phyloP scores from a whole-genome alignment of 2,888 invertebrate genomes.

The Dryobota labecula region DNA sequence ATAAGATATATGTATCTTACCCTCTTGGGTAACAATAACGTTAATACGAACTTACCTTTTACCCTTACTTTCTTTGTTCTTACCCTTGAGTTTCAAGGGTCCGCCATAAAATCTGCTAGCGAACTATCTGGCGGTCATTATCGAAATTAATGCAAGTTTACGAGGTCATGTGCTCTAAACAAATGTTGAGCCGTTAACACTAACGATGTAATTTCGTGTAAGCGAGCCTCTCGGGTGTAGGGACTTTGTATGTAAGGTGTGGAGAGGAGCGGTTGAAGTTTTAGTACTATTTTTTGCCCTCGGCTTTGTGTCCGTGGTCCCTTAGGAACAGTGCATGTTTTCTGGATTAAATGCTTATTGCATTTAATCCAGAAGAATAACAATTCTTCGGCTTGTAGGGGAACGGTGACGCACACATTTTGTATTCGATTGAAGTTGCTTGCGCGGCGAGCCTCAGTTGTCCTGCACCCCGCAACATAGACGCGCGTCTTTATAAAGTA shows the following conservation, averaged over 20 bases:
- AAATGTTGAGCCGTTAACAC: slow-evolving; percentile 79
- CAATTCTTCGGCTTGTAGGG: too few relatives aligned
- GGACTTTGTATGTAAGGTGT: slow-evolving; percentile 26
- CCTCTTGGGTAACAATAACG: slow-evolving; percentile 34
- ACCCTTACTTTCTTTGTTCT: slow-evolving; percentile 37
- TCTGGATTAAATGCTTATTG: background rate
- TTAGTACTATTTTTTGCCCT: background rate
- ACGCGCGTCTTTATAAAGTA: too few relatives aligned
- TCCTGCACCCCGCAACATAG: too few relatives aligned
- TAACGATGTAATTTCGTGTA: slow-evolving; percentile 84
- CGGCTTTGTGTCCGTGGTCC: background rate
- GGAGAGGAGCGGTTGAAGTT: slow-evolving; percentile 4
- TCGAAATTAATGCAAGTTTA: slow-evolving; percentile 78
- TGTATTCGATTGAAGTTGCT: too few relatives aligned
- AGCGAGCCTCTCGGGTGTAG: slow-evolving; percentile 70
- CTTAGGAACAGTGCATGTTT: background rate
- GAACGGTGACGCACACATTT: too few relatives aligned
- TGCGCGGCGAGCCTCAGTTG: too few relatives aligned
- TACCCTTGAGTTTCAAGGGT: slow-evolving; percentile 42
- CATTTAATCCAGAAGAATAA: too few relatives aligned
- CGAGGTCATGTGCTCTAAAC: slow-evolving; percentile 77
- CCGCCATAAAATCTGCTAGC: slow-evolving; percentile 51
- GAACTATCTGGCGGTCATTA: slow-evolving; percentile 72
- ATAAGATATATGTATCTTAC: slow-evolving; percentile 21
- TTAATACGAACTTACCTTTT: slow-evolving; percentile 45